Percentiles rank a stretch among this genome's conserved stretches.
phyloP scores from a whole-genome alignment of 2,113 vertebrate species.

The Archilochus colubris region DNA sequence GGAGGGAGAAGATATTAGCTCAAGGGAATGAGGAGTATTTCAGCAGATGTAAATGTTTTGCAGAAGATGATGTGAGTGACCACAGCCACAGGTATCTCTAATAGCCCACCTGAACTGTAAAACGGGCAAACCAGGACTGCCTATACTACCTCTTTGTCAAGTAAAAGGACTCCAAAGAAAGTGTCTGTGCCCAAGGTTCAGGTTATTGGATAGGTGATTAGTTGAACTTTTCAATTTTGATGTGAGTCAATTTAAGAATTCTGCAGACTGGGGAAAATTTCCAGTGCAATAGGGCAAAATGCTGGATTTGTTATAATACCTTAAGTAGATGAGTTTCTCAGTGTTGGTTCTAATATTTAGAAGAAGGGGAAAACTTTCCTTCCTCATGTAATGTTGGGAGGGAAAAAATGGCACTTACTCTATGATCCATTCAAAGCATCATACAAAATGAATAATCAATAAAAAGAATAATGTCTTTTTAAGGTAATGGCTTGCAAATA shows the following conservation, averaged over 20 bases:
- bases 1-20: background rate
- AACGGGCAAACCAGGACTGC: background rate
- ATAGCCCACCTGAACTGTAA: background rate
- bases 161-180: background rate
- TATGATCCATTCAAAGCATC: background rate
- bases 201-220: background rate
- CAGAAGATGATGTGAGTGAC: background rate
- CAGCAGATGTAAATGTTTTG: background rate
- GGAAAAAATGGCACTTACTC: fast-evolving
- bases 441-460: background rate
- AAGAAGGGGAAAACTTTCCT: background rate
- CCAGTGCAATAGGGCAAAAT: background rate
- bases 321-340: background rate
- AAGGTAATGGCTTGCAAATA: background rate
- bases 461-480: background rate
- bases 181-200: background rate
- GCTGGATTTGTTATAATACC: background rate
- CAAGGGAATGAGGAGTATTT: background rate
- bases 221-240: background rate
- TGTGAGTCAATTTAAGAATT: background rate
- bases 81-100: background rate
- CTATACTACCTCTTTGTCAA: background rate
- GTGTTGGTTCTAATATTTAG: background rate
- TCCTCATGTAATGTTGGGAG: background rate
- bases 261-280: background rate